Percentiles rank a stretch among this genome's conserved stretches.
phyloP scores from a whole-genome alignment of 2,113 vertebrate genomes.

The Leucopternis melanops region DNA sequence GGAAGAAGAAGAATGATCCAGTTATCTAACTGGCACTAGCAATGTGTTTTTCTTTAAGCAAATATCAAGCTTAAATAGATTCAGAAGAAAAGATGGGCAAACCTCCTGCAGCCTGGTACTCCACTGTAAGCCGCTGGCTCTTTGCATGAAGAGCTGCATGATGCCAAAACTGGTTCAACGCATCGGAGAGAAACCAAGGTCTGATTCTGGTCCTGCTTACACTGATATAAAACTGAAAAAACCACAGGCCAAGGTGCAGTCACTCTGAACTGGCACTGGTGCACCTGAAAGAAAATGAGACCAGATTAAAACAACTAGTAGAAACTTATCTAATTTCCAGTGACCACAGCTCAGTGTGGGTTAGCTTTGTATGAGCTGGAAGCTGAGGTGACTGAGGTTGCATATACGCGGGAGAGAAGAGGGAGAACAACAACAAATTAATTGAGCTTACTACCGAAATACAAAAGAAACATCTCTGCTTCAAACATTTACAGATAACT shows the following conservation, averaged over 20 bases:
- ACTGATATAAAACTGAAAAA: background rate
- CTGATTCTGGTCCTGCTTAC: background rate
- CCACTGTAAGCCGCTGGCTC: background rate
- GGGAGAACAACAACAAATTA: background rate
- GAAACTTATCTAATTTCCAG: background rate
- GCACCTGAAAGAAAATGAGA: background rate
- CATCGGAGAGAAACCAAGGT: rapidly evolving
- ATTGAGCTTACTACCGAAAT: background rate
- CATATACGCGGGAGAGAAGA: background rate
- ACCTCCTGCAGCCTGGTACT: background rate
- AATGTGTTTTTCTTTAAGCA: background rate
- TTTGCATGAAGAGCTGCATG: rapidly evolving
- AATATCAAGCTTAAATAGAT: background rate
- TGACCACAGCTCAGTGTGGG: rapidly evolving
- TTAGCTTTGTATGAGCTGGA: background rate
- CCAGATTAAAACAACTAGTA: background rate
- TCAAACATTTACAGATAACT: background rate
- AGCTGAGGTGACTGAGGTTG: background rate
- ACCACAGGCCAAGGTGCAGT: background rate
- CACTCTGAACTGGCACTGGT: background rate
- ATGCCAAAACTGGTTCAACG: background rate
- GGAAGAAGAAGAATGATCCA: background rate
- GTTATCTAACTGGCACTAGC: background rate
- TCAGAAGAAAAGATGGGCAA: background rate
- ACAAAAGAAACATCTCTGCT: conserved; percentile 9